Percentiles rank a stretch among this genome's conserved stretches.
Conservation (phyloP, 1,140 invertebrate genomes). For the Rhyzopertha dominica region DNA sequence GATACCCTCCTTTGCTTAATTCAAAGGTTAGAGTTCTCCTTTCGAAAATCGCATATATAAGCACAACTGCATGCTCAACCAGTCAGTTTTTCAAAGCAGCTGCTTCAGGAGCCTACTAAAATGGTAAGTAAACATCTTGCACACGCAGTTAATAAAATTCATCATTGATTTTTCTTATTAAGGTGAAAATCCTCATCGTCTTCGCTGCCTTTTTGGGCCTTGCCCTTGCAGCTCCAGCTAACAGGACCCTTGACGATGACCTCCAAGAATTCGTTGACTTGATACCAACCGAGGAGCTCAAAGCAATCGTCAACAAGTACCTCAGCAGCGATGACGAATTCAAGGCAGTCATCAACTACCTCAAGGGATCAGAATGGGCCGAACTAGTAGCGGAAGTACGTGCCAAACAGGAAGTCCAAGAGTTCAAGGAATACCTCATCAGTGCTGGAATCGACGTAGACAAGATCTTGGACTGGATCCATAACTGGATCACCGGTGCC, state of each 20-base stretch:
- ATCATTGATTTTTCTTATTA: too few species aligned
- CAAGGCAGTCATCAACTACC: conserved; percentile 14
- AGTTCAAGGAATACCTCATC: conserved; percentile 16
- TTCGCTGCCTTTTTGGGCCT: too few species aligned
- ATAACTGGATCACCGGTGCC: conserved; percentile 15
- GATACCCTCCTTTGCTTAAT: too few species aligned
- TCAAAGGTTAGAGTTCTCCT: too few species aligned
- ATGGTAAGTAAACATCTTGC: too few species aligned
- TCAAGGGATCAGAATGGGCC: conserved; percentile 20
- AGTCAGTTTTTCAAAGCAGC: too few species aligned
- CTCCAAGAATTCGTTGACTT: conserved; percentile 19
- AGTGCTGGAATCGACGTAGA: conserved; percentile 18
- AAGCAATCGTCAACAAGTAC: conserved; percentile 17
- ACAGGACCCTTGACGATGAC: conserved; percentile 13
- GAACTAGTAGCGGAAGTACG: conserved; percentile 15
- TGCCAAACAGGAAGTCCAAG: conserved; percentile 11
- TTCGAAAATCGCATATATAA: too few species aligned
- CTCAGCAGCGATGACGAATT: conserved; percentile 18
- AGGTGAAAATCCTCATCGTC: too few species aligned
- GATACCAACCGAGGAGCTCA: conserved; percentile 20
- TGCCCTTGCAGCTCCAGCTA: too few species aligned
- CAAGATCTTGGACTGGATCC: conserved; percentile 13
- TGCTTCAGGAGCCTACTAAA: too few species aligned
- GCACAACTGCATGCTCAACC: too few species aligned
- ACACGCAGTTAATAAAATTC: too few species aligned